A percentile compares a stretch with the other conserved stretches of the same genome.
Evolutionary conservation across 2,888 invertebrate genomes (phyloP).

Genomic region (Ormia ochracea): DNA sequence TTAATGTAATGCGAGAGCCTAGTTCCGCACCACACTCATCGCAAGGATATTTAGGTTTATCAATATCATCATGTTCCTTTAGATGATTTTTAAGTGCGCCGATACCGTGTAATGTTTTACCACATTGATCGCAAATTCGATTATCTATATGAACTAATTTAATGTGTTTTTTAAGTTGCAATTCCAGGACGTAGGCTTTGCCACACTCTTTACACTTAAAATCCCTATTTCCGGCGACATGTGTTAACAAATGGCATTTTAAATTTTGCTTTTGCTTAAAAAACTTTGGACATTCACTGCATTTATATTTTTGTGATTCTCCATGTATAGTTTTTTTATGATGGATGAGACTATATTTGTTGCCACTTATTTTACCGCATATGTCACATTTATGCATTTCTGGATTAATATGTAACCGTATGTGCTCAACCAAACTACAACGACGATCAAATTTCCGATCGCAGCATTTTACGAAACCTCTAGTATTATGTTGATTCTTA

Average conservation of each 20-base stretch:
- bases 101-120: conserved; percentile 57
- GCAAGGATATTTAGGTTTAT: conserved; percentile 60
- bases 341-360: conserved; percentile 53
- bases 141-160: conserved; percentile 57
- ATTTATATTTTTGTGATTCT: conserved; percentile 55
- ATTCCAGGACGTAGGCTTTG: conserved; percentile 60
- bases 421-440: conserved; percentile 64
- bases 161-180: conserved; percentile 58
- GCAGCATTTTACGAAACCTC: conserved; percentile 64
- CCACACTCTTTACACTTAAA: conserved; percentile 65
- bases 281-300: conserved; percentile 61
- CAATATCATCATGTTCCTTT: conserved; percentile 54
- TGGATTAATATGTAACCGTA: conserved; percentile 65
- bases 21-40: conserved; percentile 63
- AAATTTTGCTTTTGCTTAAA: conserved; percentile 60
- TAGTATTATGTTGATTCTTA: conserved; percentile 57
- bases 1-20: conserved; percentile 58
- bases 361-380: conserved; percentile 63
- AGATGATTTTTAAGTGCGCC: conserved; percentile 60
- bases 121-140: conserved; percentile 63
- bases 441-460: conserved; percentile 65
- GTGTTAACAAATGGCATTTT: conserved; percentile 63
- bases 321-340: conserved; percentile 63
- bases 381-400: conserved; percentile 64
- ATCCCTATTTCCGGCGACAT: conserved; percentile 57